Base-by-base conservation (phyloP, 2,797 vertebrate species). In the Vespertilio murinus region DNA sequence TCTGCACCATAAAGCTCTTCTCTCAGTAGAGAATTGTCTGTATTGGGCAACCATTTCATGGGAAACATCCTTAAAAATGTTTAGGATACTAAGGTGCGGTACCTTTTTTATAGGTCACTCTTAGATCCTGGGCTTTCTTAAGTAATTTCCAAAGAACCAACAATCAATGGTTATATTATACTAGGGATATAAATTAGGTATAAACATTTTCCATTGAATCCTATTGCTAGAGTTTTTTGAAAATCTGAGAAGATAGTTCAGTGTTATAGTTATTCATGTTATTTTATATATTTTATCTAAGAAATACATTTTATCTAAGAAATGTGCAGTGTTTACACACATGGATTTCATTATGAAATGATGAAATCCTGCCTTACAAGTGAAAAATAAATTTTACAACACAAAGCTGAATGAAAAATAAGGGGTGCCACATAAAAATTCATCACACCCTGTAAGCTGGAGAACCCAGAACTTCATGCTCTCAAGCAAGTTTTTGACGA, bases 301-400 rank as follows among this genome's bases (percentile, higher is more conserved):
- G 54, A 56, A 56, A 52, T 54, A 12, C 88, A 40, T 59, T 78
- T 70, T 61, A 71, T 52, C 17, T 16, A 74, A 88, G 47, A 94
- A 88, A 56, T 81, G 10, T 82, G 0, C 90, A n/a, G 9, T 89
- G 11, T 67, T 67, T 82, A 52, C 8, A 65, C 25, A 56, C n/a
- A 69, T 30, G 61, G 56, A 64, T 45, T 33, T 67, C 18, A 77
- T n/a, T 56, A 42, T 78, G 52, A 79, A 79, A 28, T 79, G 56
- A 10, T 59, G 79, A 86, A 92, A 67, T 61, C 61, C 28, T 88
- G 65, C 33, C 28, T 85, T 90, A 67, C 28, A 75, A 35, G 14
- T 90, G 42, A 88, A 88, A 93, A 94, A 65, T 90, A 45, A 91
- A 92, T 25, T 94, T 77, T 91, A 42, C 8, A 52, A 87, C 12